Evolutionary conservation across 2,797 vertebrate genomes (phyloP).

Genomic region (Peromyscus nudipes): DNA sequence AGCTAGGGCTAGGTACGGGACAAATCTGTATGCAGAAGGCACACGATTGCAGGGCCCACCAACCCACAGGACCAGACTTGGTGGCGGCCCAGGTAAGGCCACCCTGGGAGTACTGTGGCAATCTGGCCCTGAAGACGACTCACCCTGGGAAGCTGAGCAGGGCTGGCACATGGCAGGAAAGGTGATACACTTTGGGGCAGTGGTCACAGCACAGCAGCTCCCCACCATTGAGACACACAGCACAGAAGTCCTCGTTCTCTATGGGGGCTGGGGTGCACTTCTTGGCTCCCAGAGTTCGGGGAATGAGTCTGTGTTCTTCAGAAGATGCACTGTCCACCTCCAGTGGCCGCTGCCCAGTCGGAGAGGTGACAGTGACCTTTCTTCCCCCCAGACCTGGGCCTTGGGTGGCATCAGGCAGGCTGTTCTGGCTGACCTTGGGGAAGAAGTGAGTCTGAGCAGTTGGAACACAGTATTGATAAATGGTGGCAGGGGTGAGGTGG

Average conservation of each 20-base stretch:
- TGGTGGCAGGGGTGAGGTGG: not conserved
- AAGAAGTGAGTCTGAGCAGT: conserved; percentile 64
- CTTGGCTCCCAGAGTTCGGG: conserved; percentile 79
- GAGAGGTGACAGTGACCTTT: conserved; percentile 76
- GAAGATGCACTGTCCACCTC: conserved; percentile 52
- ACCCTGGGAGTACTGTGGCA: not conserved
- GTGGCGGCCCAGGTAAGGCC: not conserved
- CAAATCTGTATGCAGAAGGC: conserved; percentile 12
- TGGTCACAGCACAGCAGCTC: conserved; percentile 97
- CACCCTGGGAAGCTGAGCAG: conserved; percentile 97
- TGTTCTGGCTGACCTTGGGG: conserved; percentile 88
- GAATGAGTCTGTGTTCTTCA: conserved; percentile 84
- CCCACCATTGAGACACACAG: conserved; percentile 98
- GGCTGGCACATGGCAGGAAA: conserved; percentile 96
- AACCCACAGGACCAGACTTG: not conserved
- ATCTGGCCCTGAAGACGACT: conserved; percentile 81
- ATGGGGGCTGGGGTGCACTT: conserved; percentile 88
- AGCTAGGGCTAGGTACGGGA: not conserved
- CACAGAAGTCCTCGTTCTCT: conserved; percentile 98
- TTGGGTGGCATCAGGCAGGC: conserved; percentile 77
- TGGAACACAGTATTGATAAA: not conserved
- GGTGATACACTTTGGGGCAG: conserved; percentile 98
- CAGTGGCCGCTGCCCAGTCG: conserved; percentile 75
- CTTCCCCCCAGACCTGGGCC: conserved; percentile 76
- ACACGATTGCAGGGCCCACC: not conserved